Conservation (phyloP, 1,140 invertebrate genomes). For the Aphelinus certus region DNA sequence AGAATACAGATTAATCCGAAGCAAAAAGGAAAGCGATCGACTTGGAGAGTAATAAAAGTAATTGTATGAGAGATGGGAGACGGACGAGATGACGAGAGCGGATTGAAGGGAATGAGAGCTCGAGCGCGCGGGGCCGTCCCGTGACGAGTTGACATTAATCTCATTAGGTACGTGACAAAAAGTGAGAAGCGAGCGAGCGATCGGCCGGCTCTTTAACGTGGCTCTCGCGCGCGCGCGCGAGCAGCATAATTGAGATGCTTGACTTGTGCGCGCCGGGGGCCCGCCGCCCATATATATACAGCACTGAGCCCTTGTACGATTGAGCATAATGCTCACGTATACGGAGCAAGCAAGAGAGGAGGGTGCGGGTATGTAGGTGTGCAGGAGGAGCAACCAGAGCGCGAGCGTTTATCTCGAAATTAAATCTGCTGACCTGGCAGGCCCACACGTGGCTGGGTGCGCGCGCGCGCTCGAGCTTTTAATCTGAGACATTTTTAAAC, state of each 20-base stretch:
- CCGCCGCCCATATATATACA: too few species aligned
- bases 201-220: conserved; percentile 17
- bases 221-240: not conserved
- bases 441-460: not conserved
- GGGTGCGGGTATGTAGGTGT: not conserved
- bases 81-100: not conserved
- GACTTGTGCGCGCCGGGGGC: not conserved
- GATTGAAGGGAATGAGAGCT: too few species aligned
- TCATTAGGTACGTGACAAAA: conserved; percentile 32
- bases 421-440: conserved; percentile 25
- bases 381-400: not conserved
- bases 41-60: not conserved
- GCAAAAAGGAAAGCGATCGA: not conserved
- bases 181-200: conserved; percentile 3
- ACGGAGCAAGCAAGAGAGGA: not conserved
- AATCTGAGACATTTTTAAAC: conserved; percentile 8
- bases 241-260: conserved; percentile 30
- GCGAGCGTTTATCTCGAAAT: conserved; percentile 27
- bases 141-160: conserved; percentile 25
- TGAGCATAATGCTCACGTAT: not conserved
- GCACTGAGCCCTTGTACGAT: too few species aligned
- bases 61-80: not conserved
- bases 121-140: not conserved
- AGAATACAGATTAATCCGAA: not conserved
- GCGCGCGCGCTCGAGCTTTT: not conserved